Conservation (phyloP, 1,140 invertebrate genomes). For the Grapholita molesta region DNA sequence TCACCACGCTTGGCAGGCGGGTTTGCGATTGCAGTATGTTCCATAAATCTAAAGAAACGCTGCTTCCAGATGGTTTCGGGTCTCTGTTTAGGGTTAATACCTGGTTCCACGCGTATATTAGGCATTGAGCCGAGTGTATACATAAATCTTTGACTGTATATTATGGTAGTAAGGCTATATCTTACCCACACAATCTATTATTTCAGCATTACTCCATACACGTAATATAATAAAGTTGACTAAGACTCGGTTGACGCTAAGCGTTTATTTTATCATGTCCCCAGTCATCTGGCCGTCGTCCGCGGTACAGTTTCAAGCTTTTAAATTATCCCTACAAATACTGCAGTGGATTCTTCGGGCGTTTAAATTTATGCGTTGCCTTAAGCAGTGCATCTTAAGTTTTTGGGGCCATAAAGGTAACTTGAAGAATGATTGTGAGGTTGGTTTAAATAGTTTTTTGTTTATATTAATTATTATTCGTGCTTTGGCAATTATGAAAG, state of each 20-base stretch:
- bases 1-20: too few relatives aligned
- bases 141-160: neutral
- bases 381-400: slow-evolving; percentile 13
- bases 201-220: neutral
- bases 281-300: neutral
- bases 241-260: slow-evolving; percentile 3
- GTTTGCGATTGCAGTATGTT: too few relatives aligned
- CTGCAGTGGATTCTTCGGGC: slow-evolving; percentile 5
- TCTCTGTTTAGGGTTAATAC: too few relatives aligned
- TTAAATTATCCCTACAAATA: slow-evolving; percentile 8
- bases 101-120: too few relatives aligned
- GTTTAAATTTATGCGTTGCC: slow-evolving; percentile 11
- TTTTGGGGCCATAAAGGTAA: slow-evolving; percentile 3
- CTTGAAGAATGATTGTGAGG: too few relatives aligned
- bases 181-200: neutral
- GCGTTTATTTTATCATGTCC: slow-evolving; percentile 3
- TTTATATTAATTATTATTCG: too few relatives aligned
- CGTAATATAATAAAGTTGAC: neutral
- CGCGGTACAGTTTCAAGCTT: slow-evolving; percentile 8
- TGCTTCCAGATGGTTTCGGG: too few relatives aligned
- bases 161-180: neutral
- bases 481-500: too few relatives aligned
- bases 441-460: too few relatives aligned
- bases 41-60: too few relatives aligned
- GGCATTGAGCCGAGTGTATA: neutral